phyloP scores from a whole-genome alignment of 53 echinoderm and acorn worm genomes.

The Echinometra lucunter region DNA sequence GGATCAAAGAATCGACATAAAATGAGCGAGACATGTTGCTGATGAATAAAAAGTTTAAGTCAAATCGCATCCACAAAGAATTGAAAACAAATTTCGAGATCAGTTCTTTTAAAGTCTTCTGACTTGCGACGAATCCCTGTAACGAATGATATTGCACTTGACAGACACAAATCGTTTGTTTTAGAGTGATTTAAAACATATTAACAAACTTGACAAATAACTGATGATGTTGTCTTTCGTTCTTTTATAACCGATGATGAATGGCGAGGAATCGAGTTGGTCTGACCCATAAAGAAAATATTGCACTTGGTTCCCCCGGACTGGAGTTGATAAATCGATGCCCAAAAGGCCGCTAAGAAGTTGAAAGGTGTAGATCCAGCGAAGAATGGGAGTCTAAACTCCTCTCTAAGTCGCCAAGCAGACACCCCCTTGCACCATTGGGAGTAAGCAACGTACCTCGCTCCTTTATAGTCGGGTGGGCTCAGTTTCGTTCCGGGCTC shows the following conservation, averaged over 20 bases:
- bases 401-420: constrained; percentile 22
- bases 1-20: constrained; percentile 97
- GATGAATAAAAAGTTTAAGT: background rate
- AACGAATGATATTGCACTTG: constrained; percentile 9
- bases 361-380: constrained; percentile 26
- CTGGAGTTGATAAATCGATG: constrained; percentile 26
- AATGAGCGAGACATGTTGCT: constrained; percentile 93
- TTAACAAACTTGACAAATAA: background rate
- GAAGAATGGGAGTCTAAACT: constrained; percentile 4
- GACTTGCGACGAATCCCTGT: background rate
- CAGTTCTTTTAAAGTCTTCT: background rate
- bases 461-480: constrained; percentile 33
- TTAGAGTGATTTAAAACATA: constrained; percentile 1
- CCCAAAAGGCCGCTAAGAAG: constrained; percentile 45
- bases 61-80: constrained; percentile 19
- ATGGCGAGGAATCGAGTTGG: constrained; percentile 8
- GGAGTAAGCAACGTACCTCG: constrained; percentile 40
- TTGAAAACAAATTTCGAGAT: background rate
- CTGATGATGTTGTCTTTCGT: background rate
- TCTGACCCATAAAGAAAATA: constrained; percentile 38
- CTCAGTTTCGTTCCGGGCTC: constrained; percentile 30
- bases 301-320: constrained; percentile 54
- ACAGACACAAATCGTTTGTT: background rate
- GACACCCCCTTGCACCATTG: constrained; percentile 46
- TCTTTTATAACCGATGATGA: background rate